Evolutionary conservation across 2,888 invertebrate species (phyloP).

Genomic region (Lycophotia porphyrea): DNA sequence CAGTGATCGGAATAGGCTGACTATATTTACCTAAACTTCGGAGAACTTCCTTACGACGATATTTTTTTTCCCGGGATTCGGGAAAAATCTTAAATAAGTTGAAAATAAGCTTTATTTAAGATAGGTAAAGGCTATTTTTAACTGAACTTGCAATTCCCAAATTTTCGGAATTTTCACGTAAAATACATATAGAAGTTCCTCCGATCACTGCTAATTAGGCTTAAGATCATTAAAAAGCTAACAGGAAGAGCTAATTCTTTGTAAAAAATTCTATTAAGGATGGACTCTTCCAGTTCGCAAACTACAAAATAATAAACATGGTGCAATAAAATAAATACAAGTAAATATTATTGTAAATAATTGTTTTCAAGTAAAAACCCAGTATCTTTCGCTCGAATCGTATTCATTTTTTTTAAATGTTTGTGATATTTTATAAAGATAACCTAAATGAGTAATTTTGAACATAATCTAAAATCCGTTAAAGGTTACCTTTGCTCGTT

Average conservation of each 20-base stretch:
- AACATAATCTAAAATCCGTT: background rate
- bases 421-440: constrained; percentile 4
- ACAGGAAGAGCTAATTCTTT: constrained; percentile 43
- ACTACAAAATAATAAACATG: background rate
- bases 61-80: too few species aligned
- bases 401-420: constrained; percentile 19
- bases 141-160: too few species aligned
- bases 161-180: too few species aligned
- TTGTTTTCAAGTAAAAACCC: constrained; percentile 15
- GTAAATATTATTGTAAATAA: background rate
- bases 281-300: background rate
- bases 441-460: constrained; percentile 8
- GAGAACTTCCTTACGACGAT: too few species aligned
- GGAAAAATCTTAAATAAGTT: too few species aligned
- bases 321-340: constrained; percentile 4
- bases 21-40: too few species aligned
- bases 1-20: too few species aligned
- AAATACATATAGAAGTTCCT: too few species aligned
- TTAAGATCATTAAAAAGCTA: constrained; percentile 28
- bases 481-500: background rate
- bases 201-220: too few species aligned
- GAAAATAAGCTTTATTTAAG: too few species aligned
- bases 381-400: background rate
- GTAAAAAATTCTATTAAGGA: background rate
- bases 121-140: too few species aligned